These are phyloP conservation scores for Eidolon helvum DNA, from an alignment of 2,113 vertebrate species.

Conservation along the genomic window DNA sequence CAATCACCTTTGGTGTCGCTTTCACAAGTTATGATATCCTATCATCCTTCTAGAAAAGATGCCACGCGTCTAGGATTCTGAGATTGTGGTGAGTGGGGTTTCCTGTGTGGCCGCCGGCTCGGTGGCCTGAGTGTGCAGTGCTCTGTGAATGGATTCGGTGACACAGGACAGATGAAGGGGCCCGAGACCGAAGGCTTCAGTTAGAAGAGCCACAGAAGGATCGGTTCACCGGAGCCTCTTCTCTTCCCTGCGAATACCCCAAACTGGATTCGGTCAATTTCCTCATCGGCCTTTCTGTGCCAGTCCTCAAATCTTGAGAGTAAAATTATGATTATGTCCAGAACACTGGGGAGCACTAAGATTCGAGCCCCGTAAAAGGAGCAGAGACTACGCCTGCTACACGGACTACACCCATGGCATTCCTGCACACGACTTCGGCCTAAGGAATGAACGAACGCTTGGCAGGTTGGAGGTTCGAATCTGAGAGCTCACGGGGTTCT, in stretches of 20 bases:
- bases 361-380: too few species aligned
- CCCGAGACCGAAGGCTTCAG: rapidly evolving
- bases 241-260: neutral
- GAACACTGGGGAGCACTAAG: too few species aligned
- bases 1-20: neutral
- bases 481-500: rapidly evolving
- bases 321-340: neutral
- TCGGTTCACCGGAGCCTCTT: neutral
- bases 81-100: neutral
- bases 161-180: too few species aligned
- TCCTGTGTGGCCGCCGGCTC: neutral
- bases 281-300: neutral
- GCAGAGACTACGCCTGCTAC: too few species aligned
- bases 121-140: rapidly evolving
- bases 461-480: neutral
- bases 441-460: neutral
- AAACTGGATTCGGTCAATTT: too few species aligned
- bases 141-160: too few species aligned
- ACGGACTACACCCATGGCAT: too few species aligned
- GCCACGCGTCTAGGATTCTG: neutral
- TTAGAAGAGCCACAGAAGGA: rapidly evolving
- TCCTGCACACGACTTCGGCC: too few species aligned
- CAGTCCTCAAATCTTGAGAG: neutral
- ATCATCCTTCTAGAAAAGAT: neutral
- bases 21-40: neutral